phyloP scores from a whole-genome alignment of 2,888 invertebrate genomes.

The Lithophane leautieri region DNA sequence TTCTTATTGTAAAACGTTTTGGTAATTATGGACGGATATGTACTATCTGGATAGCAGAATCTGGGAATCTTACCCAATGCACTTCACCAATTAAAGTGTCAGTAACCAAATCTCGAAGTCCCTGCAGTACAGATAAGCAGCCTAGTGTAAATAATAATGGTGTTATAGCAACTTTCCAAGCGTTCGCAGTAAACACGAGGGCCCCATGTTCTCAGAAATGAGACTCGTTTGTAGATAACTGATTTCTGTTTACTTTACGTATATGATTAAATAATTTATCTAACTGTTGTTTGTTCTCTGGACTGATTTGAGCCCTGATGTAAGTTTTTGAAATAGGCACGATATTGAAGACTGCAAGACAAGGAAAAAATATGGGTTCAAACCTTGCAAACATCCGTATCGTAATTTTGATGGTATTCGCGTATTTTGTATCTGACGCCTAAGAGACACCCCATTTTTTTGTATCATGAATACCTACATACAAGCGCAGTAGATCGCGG shows the following conservation, averaged over 20 bases:
- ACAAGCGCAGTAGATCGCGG: background rate
- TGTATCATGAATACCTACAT: background rate
- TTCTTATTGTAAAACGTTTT: no score
- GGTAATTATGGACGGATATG: background rate
- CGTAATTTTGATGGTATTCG: background rate
- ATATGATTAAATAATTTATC: conserved; percentile 22
- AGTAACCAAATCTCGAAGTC: conserved; percentile 13
- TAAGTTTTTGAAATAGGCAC: background rate
- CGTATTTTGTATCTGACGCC: background rate
- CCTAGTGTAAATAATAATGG: conserved; percentile 52
- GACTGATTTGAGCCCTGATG: background rate
- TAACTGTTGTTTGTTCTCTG: conserved; percentile 10
- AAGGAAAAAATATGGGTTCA: background rate
- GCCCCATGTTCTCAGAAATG: conserved; percentile 44
- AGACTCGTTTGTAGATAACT: conserved; percentile 52
- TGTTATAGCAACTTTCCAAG: conserved; percentile 44
- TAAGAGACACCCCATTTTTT: background rate
- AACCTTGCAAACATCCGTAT: background rate
- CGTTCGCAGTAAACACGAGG: conserved; percentile 39
- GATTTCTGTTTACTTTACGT: conserved; percentile 34
- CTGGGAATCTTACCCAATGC: background rate
- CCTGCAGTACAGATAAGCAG: conserved; percentile 32
- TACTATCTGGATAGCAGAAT: background rate
- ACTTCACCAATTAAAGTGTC: conserved; percentile 20
- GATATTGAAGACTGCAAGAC: no score